These are phyloP conservation scores for Anguilla megastoma DNA, from an alignment of 2,797 vertebrate genomes.

Conservation along the genomic window DNA sequence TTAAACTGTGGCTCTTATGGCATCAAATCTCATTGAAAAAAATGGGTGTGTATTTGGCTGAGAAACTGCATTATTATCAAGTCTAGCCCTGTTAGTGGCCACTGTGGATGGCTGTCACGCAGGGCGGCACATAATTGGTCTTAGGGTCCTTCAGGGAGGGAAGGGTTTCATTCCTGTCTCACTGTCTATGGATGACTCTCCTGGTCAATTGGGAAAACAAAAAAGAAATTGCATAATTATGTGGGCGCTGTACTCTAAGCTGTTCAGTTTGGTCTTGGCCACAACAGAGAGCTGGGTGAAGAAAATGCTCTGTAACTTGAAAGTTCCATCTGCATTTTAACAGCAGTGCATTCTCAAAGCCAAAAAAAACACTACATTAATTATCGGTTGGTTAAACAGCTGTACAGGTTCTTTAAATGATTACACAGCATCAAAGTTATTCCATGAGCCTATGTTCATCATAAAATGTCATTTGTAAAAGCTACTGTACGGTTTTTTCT, in stretches of 20 bases:
- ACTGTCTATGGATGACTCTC: not conserved
- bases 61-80: not conserved
- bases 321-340: not conserved
- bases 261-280: slow-evolving; percentile 37
- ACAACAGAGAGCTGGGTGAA: slow-evolving; percentile 38
- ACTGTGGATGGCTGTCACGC: not conserved
- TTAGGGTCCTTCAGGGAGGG: not conserved
- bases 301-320: not conserved
- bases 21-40: not conserved
- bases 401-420: not conserved
- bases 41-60: not conserved
- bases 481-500: not conserved
- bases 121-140: not conserved
- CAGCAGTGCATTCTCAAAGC: not conserved
- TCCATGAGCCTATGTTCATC: not conserved
- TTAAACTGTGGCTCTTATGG: not conserved
- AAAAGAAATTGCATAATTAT: not conserved
- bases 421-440: not conserved
- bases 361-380: not conserved
- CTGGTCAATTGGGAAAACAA: not conserved
- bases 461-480: not conserved
- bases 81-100: not conserved
- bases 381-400: not conserved
- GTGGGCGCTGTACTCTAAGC: not conserved
- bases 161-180: not conserved